Evolutionary conservation across 1,140 invertebrate species (phyloP).

Genomic region (Achroia grisella): DNA sequence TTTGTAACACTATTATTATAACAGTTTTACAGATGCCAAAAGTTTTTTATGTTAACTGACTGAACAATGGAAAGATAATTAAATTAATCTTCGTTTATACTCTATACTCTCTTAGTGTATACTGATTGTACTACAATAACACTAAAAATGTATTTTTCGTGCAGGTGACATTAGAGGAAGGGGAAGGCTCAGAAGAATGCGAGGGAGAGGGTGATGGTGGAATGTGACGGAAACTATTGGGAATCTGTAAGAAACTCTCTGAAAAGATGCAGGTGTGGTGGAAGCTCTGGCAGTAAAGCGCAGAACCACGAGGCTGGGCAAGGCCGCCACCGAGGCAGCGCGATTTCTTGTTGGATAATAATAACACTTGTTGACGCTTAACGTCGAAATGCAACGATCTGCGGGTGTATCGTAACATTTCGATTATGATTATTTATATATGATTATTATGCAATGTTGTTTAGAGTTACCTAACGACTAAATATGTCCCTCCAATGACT

Average conservation of each 20-base stretch:
- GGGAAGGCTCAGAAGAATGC: conserved; percentile 78
- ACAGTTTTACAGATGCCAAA: too few species aligned
- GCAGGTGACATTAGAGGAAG: conserved; percentile 90
- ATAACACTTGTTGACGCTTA: conserved; percentile 67
- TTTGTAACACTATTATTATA: too few species aligned
- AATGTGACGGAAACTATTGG: conserved; percentile 91
- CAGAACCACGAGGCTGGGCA: conserved; percentile 2
- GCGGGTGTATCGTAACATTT: conserved; percentile 51
- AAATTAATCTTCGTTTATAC: too few species aligned
- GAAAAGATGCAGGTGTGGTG: conserved; percentile 89
- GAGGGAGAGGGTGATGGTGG: conserved; percentile 78
- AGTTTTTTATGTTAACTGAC: too few species aligned
- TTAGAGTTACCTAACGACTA: conserved; percentile 68
- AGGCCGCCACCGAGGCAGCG: conserved; percentile 11
- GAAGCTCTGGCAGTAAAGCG: conserved; percentile 79
- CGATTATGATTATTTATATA: conserved; percentile 59
- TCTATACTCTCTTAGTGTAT: too few species aligned
- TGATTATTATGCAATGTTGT: conserved; percentile 65
- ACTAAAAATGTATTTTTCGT: conserved; percentile 27
- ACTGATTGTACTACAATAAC: too few species aligned
- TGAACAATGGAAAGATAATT: too few species aligned
- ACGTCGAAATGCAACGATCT: conserved; percentile 52
- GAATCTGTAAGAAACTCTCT: conserved; percentile 88
- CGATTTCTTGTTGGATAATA: conserved; percentile 43
- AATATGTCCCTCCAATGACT: conserved; percentile 70